phyloP scores from a whole-genome alignment of 2,888 invertebrate species.

The Eristalinus aeneus region DNA sequence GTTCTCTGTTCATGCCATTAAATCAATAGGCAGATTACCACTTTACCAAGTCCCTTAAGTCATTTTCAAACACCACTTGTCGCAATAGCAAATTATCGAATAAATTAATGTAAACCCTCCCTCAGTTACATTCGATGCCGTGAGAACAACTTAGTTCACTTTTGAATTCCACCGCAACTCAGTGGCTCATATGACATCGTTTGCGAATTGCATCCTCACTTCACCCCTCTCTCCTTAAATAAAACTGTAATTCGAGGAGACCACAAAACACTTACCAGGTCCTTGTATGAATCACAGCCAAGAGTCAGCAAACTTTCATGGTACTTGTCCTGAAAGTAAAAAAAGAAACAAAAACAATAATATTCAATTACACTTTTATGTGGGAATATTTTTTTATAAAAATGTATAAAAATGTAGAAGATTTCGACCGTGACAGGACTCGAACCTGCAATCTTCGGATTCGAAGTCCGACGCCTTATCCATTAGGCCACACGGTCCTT shows the following conservation, averaged over 20 bases:
- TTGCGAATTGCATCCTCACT: conserved; percentile 16
- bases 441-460: conserved; percentile 71
- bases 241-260: neutral
- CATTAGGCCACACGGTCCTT: conserved; percentile 71
- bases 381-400: neutral
- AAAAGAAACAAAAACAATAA: conserved; percentile 3
- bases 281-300: conserved; percentile 53
- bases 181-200: neutral
- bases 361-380: neutral
- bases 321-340: conserved; percentile 48
- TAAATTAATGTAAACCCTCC: too few species aligned
- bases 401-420: neutral
- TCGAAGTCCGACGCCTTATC: conserved; percentile 71
- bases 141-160: conserved; percentile 35
- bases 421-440: conserved; percentile 68
- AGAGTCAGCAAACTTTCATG: conserved; percentile 40
- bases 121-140: conserved; percentile 37
- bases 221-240: neutral
- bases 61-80: neutral
- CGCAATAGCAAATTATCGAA: too few species aligned
- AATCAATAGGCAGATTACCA: too few species aligned
- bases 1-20: too few species aligned
- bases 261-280: conserved; percentile 50
- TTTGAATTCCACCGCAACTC: neutral
- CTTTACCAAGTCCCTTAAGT: neutral